Base-by-base conservation (phyloP, 2,888 invertebrate genomes). In the Hypselothyrea guttata region DNA sequence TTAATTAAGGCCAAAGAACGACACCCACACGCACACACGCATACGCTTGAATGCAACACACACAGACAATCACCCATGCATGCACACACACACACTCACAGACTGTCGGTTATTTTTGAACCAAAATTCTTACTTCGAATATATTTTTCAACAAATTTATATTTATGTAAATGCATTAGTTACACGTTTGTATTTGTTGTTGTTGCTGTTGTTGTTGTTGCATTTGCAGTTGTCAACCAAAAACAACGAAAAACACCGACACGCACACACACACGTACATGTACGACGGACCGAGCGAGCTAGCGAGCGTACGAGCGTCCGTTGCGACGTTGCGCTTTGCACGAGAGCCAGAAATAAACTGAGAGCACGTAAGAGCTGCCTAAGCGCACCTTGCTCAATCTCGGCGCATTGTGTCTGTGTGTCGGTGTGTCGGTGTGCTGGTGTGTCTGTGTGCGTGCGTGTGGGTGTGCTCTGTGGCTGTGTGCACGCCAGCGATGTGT, bases 261-360 rank as follows among this genome's bases (percentile, higher is more conserved):
- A 65, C 69, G 55, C 61, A 53, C 30, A 71, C 40, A 51, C 53
- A 66, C 49, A 54, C 67, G 72, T 54, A 63, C 59, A 52, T 60
- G 40, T 56, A 52, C 9, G 22, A 56, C 11, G 18, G 7, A 78
- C 58, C 66, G 73, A 59, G 55, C 64, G 68, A 72, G 59, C 64
- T 64, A 72, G 59, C 61, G 66, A 68, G 67, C 65, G 57, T 56
- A 62, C 55, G 71, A 65, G 57, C 65, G 75, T 61, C 83, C 84
- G 84, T 69, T 74, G 16, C 57, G 40, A 82, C 86, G 85, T 71
- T 84, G 84, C 78, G 78, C 75, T 74, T 84, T 75, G 86, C 75
- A 86, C 87, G 86, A 87, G 85, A 87, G 88, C 63, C 79, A 85
- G 86, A 84, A 74, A 85, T 79, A 82, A 87, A 87, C 86, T 88